phyloP scores from a whole-genome alignment of 2,797 vertebrate species.

The Manis crassicaudata region DNA sequence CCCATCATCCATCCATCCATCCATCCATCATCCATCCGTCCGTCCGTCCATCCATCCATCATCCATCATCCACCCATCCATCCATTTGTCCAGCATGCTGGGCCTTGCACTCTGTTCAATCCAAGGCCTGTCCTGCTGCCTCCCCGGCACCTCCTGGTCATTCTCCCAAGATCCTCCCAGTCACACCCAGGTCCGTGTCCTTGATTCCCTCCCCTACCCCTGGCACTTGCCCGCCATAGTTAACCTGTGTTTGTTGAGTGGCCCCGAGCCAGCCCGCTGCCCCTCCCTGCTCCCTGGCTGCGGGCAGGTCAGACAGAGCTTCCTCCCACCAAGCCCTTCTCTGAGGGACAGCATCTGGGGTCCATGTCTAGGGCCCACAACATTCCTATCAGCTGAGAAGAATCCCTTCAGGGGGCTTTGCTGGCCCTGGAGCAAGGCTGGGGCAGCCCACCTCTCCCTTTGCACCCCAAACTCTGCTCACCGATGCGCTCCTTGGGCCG shows the following conservation, averaged over 20 bases:
- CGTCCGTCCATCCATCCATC: neutral
- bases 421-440: neutral
- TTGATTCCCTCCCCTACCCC: neutral
- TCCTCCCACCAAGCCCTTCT: neutral
- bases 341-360: neutral
- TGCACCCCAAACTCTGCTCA: neutral
- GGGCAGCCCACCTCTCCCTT: neutral
- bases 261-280: neutral
- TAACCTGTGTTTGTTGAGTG: neutral
- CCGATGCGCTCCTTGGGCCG: no score
- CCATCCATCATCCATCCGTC: neutral
- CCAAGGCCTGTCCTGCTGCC: neutral
- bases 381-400: neutral
- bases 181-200: neutral
- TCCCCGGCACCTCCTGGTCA: neutral
- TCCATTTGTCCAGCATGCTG: neutral
- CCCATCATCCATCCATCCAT: neutral
- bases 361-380: neutral
- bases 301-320: no score
- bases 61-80: neutral
- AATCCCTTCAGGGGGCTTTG: neutral
- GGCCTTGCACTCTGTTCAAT: neutral
- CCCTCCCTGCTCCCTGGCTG: neutral
- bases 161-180: neutral
- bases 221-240: neutral